Conservation (phyloP, 30 jellyfish, hydroid and myxozoan genomes). For the Turritopsis rubra region DNA sequence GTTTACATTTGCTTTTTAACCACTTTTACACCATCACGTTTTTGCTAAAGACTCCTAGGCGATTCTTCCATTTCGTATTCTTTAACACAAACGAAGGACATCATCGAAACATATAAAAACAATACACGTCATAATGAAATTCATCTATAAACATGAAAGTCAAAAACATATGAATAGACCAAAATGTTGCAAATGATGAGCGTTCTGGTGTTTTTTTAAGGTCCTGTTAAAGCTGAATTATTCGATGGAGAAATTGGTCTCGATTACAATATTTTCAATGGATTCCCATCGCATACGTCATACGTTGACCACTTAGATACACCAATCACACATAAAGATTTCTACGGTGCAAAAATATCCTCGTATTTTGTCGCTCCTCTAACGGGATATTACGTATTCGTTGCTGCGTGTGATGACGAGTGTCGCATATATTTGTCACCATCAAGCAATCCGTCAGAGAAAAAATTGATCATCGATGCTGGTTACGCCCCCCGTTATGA, state of each 20-base stretch:
- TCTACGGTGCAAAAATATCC: neutral
- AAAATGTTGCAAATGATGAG: too few relatives aligned
- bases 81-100: too few relatives aligned
- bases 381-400: neutral
- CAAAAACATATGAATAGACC: too few relatives aligned
- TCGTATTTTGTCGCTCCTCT: neutral
- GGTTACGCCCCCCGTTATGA: neutral
- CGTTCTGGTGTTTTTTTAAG: too few relatives aligned
- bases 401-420: constrained; percentile 9
- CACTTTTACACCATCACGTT: too few relatives aligned
- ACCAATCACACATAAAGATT: neutral
- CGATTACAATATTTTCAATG: neutral
- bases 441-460: neutral
- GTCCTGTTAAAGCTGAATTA: neutral
- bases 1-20: too few relatives aligned
- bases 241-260: neutral
- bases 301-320: neutral
- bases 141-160: too few relatives aligned
- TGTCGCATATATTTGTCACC: constrained; percentile 5
- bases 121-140: too few relatives aligned
- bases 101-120: too few relatives aligned
- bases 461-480: neutral
- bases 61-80: too few relatives aligned
- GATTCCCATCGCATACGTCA: neutral
- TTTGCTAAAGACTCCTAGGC: too few relatives aligned